These are phyloP conservation scores for Bombus waltoni DNA, from an alignment of 1,140 invertebrate species.

Conservation along the genomic window DNA sequence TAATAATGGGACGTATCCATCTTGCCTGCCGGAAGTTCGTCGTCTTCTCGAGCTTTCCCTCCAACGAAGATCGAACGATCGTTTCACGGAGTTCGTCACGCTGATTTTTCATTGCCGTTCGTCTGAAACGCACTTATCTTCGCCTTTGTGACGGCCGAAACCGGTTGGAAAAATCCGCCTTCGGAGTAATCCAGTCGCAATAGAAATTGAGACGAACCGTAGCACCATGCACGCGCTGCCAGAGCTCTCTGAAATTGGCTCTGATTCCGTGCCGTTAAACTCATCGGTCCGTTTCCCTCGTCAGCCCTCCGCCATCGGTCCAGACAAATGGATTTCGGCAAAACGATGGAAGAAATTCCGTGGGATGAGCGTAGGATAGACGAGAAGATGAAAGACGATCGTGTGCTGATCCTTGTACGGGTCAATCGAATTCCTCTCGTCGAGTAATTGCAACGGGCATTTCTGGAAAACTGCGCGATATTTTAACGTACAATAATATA, in stretches of 20 bases:
- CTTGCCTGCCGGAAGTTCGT: no score
- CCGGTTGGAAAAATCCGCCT: background rate
- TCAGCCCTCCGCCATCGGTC: background rate
- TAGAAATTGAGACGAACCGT: constrained; percentile 56
- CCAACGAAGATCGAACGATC: background rate
- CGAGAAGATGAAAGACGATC: background rate
- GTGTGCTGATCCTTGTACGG: background rate
- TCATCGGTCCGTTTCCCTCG: constrained; percentile 38
- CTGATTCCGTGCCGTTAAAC: constrained; percentile 52
- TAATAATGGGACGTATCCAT: background rate
- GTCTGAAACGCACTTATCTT: constrained; percentile 14
- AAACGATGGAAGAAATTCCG: constrained; percentile 30
- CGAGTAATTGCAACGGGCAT: background rate
- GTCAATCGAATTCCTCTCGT: background rate
- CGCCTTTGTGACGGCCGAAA: background rate
- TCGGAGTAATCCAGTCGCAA: constrained; percentile 30
- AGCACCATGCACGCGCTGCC: background rate
- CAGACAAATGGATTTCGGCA: constrained; percentile 52
- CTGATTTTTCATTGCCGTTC: background rate
- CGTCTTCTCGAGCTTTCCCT: no score
- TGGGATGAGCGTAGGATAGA: background rate
- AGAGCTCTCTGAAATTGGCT: constrained; percentile 49
- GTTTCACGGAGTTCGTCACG: background rate
- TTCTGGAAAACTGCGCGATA: background rate
- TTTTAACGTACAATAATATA: background rate